Evolutionary conservation across 2,888 invertebrate species (phyloP), one percentile per base, ranked within the genome.

Genomic region (Caenorhabditis angaria): DNA sequence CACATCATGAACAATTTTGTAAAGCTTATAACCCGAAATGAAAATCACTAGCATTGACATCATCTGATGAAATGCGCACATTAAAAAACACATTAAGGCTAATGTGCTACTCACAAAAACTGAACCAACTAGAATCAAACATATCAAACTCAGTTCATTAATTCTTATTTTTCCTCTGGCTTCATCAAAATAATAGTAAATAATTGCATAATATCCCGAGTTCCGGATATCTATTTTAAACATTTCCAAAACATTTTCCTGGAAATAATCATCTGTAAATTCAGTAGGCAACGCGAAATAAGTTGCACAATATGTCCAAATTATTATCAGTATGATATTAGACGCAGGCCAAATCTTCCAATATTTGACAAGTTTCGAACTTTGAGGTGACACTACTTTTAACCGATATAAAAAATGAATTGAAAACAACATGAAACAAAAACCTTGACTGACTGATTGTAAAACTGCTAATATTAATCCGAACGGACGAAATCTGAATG

Each of bases 401-500:
- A 28, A 55, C 59, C 27, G 24, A 20, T 35, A 66, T 1, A 66
- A 29, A 41, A 66, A 66, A 22, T 66, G 61, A 3, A 61, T 41
- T 10, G 66, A 66, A 0, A 66, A 25, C n/a, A 66, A 53, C 1
- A 56, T 29, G 29, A 66, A 57, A 20, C 57, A 61, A 3, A 61
- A 20, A 18, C 66, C 61, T 29, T 66, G 66, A 53, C 66, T 66
- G 28, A 61, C 28, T 0, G 66, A 66, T 28, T 66, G 57, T 0
- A 56, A 22, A 0, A 18, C 56, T 0, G 66, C 66, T 10, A 66
- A 20, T 14, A 61, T 12, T 1, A 29, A 18, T 22, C 66, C 66
- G 24, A 61, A 20, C 1, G 66, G 66, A 2, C 66, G 50, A n/a
- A 47, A 27, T 27, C 28, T 48, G n/a, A 51, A 24, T 0, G 14